These are phyloP conservation scores for Acleris sparsana DNA, from an alignment of 2,888 invertebrate species.

Conservation along the genomic window DNA sequence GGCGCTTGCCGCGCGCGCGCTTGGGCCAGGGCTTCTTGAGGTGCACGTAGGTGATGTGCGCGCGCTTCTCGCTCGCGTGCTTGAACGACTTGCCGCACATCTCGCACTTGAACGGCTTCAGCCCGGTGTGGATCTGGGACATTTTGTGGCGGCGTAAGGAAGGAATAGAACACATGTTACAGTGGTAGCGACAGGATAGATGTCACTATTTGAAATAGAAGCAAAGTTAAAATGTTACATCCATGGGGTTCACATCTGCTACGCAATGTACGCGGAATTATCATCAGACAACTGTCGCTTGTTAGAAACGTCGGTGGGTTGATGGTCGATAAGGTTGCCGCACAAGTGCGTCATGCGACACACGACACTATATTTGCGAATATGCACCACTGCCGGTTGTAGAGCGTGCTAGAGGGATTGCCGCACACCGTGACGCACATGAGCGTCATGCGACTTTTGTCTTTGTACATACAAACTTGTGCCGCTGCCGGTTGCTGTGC, in stretches of 20 bases:
- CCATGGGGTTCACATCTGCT: no score
- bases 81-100: conserved; percentile 76
- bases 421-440: conserved; percentile 73
- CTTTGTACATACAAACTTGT: conserved; percentile 71
- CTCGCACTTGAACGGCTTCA: conserved; percentile 71
- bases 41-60: conserved; percentile 72
- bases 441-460: conserved; percentile 52
- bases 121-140: conserved; percentile 69
- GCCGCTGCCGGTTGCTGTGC: conserved; percentile 70
- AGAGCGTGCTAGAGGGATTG: conserved; percentile 71
- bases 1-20: conserved; percentile 59
- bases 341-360: conserved; percentile 64
- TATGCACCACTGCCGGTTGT: conserved; percentile 73
- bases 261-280: no score
- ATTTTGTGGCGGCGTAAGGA: no score
- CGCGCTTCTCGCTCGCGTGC: conserved; percentile 70
- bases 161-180: no score
- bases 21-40: conserved; percentile 79
- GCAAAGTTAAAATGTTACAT: no score
- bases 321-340: no score
- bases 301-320: no score
- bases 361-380: conserved; percentile 61
- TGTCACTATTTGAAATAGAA: no score
- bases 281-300: no score
- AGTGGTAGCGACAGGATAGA: no score